Evolutionary conservation across 2,797 vertebrate genomes (phyloP).

Genomic region (Podarcis siculus): DNA sequence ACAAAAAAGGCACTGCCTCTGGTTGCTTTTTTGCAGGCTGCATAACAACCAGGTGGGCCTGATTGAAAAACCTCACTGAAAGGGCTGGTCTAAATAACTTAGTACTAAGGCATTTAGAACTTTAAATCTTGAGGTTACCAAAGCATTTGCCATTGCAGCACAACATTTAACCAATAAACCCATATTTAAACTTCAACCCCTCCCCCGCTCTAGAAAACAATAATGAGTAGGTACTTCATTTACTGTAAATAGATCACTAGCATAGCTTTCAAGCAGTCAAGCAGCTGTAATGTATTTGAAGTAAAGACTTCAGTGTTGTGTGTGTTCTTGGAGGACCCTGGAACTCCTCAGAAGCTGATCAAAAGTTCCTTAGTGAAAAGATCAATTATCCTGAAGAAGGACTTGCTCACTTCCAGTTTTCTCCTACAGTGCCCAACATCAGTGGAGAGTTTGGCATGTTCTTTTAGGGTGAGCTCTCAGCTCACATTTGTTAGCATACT

Average conservation of each 20-base stretch:
- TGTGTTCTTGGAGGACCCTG: neutral
- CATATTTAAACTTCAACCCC: neutral
- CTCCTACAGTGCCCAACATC: neutral
- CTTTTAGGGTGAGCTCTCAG: neutral
- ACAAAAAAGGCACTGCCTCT: too few relatives aligned
- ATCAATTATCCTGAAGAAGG: neutral
- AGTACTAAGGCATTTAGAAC: too few relatives aligned
- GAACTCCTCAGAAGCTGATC: neutral
- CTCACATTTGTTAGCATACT: neutral
- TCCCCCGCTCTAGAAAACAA: neutral
- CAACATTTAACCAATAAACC: neutral
- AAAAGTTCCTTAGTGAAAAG: neutral
- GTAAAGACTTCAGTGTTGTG: too few relatives aligned
- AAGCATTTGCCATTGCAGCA: too few relatives aligned
- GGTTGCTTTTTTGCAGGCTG: too few relatives aligned
- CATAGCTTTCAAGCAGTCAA: neutral
- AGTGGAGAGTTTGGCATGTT: neutral
- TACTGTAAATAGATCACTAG: neutral
- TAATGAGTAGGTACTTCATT: neutral
- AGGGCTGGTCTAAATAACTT: too few relatives aligned
- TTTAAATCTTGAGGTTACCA: too few relatives aligned
- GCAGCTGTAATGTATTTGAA: neutral
- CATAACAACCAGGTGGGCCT: too few relatives aligned
- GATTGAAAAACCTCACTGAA: too few relatives aligned
- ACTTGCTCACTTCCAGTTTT: neutral